These are phyloP conservation scores for Acanthisitta chloris DNA, from an alignment of 2,113 vertebrate genomes.

Conservation along the genomic window DNA sequence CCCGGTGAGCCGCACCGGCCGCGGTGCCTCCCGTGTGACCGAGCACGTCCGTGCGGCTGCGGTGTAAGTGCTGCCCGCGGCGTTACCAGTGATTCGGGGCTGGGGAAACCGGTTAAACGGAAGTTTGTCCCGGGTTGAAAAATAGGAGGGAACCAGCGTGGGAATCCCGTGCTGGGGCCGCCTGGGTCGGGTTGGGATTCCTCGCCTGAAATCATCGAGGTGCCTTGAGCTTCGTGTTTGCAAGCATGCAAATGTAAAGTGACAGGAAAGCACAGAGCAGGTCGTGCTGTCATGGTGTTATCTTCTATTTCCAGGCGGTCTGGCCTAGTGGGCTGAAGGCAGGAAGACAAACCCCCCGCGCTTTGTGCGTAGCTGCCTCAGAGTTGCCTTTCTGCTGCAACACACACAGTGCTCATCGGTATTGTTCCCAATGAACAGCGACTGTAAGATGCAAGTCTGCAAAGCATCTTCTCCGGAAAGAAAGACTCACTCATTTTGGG, in stretches of 20 bases:
- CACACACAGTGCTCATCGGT: neutral
- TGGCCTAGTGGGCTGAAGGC: no score
- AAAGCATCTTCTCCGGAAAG: neutral
- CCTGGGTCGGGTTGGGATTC: neutral
- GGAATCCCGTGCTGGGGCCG: neutral
- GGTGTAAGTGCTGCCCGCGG: accelerated
- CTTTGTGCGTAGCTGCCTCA: neutral
- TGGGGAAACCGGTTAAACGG: accelerated
- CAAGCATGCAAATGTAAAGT: neutral
- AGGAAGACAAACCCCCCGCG: neutral
- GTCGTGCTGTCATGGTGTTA: neutral
- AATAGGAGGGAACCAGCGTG: accelerated
- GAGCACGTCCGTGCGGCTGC: accelerated
- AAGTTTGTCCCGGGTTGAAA: neutral
- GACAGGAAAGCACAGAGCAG: neutral
- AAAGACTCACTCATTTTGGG: neutral
- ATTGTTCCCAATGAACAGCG: neutral
- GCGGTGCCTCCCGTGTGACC: accelerated
- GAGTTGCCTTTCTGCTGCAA: neutral
- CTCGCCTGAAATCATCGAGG: neutral
- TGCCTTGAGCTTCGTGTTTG: neutral
- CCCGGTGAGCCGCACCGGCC: accelerated
- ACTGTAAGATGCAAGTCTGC: neutral
- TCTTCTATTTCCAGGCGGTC: no score
- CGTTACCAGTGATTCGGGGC: accelerated